A percentile compares a stretch with the other conserved stretches of the same genome.
Conservation (phyloP, 2,888 invertebrate species). For the Sturmia bella region DNA sequence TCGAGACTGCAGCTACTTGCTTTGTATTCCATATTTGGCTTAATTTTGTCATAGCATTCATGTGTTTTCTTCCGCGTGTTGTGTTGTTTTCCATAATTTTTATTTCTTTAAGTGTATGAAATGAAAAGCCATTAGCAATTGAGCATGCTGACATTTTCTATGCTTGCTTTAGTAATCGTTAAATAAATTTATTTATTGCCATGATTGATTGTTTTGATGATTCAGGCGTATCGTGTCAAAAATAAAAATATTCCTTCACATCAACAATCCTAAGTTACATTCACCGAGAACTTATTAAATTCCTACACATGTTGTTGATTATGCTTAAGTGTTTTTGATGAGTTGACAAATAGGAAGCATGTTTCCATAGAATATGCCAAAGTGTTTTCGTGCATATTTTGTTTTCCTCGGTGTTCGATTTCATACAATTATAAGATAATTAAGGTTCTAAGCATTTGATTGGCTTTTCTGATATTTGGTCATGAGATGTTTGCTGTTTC, state of each 20-base stretch:
- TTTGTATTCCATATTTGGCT: not conserved
- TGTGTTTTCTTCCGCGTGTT: too few relatives aligned
- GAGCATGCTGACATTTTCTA: too few relatives aligned
- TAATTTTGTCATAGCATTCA: too few relatives aligned
- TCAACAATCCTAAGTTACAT: too few relatives aligned
- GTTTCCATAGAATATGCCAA: too few relatives aligned
- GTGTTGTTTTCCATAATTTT: too few relatives aligned
- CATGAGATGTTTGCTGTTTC: too few relatives aligned
- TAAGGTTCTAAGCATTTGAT: not conserved
- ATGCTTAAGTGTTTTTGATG: slow-evolving; percentile 20
- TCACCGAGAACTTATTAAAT: not conserved
- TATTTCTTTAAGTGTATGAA: too few relatives aligned
- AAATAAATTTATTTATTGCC: slow-evolving; percentile 50
- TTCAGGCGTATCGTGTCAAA: slow-evolving; percentile 33
- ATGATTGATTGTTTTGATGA: slow-evolving; percentile 65
- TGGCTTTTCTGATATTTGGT: too few relatives aligned
- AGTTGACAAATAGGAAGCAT: slow-evolving; percentile 18
- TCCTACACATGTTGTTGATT: slow-evolving; percentile 7
- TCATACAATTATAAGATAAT: too few relatives aligned
- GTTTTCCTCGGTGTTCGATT: not conserved
- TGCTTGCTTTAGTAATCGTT: not conserved
- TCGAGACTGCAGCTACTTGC: not conserved
- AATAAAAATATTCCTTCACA: not conserved
- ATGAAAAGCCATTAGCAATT: not conserved
- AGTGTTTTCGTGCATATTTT: not conserved